Conservation (phyloP, 1,140 invertebrate genomes). For the Contarinia nasturtii region DNA sequence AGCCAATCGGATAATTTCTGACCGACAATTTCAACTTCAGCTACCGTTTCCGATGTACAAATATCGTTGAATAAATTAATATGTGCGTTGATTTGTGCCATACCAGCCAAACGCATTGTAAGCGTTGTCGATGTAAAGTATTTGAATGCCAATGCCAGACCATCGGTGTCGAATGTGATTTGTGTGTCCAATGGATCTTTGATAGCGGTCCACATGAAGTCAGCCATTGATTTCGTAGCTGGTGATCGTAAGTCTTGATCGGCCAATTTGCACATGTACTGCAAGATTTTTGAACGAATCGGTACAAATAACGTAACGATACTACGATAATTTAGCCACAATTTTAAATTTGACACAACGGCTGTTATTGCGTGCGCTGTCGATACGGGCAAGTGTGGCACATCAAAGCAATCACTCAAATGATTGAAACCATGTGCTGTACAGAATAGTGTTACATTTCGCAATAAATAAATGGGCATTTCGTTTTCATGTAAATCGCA, state of each 20-base stretch:
- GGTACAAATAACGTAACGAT: slow-evolving; percentile 76
- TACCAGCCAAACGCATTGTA: slow-evolving; percentile 37
- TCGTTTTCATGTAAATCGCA: slow-evolving; percentile 86
- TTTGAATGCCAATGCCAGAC: slow-evolving; percentile 78
- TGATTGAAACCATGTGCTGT: slow-evolving; percentile 71
- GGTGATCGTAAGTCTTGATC: slow-evolving; percentile 76
- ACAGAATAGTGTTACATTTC: slow-evolving; percentile 82
- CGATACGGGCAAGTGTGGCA: slow-evolving; percentile 59
- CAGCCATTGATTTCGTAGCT: slow-evolving; percentile 78
- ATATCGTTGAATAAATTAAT: slow-evolving; percentile 80
- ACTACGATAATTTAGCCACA: slow-evolving; percentile 85
- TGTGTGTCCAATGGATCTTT: slow-evolving; percentile 80
- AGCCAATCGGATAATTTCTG: slow-evolving; percentile 74
- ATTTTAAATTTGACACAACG: slow-evolving; percentile 76
- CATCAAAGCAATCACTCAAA: slow-evolving; percentile 68
- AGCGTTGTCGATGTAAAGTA: slow-evolving; percentile 85
- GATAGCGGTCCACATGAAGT: slow-evolving; percentile 86
- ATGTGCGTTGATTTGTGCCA: slow-evolving; percentile 87
- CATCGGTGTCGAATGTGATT: slow-evolving; percentile 71
- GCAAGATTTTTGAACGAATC: slow-evolving; percentile 61
- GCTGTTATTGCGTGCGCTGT: slow-evolving; percentile 81
- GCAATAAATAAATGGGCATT: slow-evolving; percentile 69
- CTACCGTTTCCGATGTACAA: slow-evolving; percentile 66
- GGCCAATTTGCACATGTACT: slow-evolving; percentile 81
- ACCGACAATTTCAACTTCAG: slow-evolving; percentile 66